phyloP scores from a whole-genome alignment of 2,888 invertebrate genomes.

The Hyles lineata region DNA sequence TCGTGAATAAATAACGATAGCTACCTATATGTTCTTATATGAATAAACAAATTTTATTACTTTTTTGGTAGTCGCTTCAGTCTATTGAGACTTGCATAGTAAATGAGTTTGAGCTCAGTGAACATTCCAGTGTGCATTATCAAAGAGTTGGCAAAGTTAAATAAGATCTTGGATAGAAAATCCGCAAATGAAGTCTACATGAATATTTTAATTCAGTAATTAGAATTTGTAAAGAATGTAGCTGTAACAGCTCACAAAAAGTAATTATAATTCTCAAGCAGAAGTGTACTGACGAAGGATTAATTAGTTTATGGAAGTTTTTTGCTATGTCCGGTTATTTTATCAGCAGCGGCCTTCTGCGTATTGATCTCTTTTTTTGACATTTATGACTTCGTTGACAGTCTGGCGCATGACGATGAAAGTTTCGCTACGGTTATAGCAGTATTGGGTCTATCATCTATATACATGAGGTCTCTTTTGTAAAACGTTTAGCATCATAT shows the following conservation, averaged over 20 bases:
- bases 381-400: slow-evolving; percentile 12
- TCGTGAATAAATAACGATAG: background rate
- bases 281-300: background rate
- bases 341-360: background rate
- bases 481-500: too few species aligned
- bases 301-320: background rate
- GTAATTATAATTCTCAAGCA: background rate
- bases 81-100: slow-evolving; percentile 4
- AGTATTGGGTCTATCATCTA: background rate
- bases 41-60: slow-evolving; percentile 1
- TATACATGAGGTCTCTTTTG: background rate
- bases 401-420: background rate
- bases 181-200: slow-evolving; percentile 14
- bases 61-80: background rate
- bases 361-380: slow-evolving; percentile 19
- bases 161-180: slow-evolving; percentile 7
- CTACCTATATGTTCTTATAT: background rate
- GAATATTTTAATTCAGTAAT: slow-evolving; percentile 9
- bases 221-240: background rate
- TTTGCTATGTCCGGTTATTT: background rate
- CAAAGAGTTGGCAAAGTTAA: slow-evolving; percentile 22
- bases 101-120: slow-evolving; percentile 5
- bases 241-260: background rate
- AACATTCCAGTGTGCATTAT: slow-evolving; percentile 17
- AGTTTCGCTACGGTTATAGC: background rate